phyloP scores from a whole-genome alignment of 2,888 invertebrate genomes.

The Electrophaes corylata region DNA sequence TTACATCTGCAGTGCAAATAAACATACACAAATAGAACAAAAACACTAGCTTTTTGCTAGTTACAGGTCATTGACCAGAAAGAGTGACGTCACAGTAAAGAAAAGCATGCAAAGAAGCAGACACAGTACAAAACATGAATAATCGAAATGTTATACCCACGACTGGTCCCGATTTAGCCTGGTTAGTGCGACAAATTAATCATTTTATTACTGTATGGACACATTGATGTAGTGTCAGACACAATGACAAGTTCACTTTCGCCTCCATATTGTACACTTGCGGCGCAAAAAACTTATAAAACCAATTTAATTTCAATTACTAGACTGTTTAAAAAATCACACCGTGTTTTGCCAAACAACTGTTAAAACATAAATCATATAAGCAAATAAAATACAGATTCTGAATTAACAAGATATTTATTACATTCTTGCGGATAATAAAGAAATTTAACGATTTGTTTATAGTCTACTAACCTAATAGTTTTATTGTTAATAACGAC shows the following conservation, averaged over 20 bases:
- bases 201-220: conserved; percentile 41
- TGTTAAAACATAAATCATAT: not conserved
- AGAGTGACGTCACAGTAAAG: conserved; percentile 50
- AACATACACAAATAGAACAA: conserved; percentile 27
- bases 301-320: not conserved
- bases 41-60: conserved; percentile 25
- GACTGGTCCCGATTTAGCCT: conserved; percentile 52
- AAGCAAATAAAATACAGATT: not conserved
- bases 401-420: not conserved
- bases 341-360: too few species aligned
- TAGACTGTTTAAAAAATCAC: too few species aligned
- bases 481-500: not conserved
- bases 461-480: conserved; percentile 6
- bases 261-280: conserved; percentile 48
- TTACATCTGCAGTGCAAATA: conserved; percentile 30
- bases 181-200: conserved; percentile 54
- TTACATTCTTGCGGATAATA: not conserved
- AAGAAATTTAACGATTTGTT: conserved; percentile 9
- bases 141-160: conserved; percentile 50
- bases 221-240: conserved; percentile 44
- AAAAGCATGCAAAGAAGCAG: conserved; percentile 74
- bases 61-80: conserved; percentile 29
- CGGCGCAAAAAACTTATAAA: conserved; percentile 35
- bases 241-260: conserved; percentile 48
- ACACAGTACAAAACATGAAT: conserved; percentile 52